phyloP scores from a whole-genome alignment of 2,113 vertebrate genomes.

The Microtus montanus region DNA sequence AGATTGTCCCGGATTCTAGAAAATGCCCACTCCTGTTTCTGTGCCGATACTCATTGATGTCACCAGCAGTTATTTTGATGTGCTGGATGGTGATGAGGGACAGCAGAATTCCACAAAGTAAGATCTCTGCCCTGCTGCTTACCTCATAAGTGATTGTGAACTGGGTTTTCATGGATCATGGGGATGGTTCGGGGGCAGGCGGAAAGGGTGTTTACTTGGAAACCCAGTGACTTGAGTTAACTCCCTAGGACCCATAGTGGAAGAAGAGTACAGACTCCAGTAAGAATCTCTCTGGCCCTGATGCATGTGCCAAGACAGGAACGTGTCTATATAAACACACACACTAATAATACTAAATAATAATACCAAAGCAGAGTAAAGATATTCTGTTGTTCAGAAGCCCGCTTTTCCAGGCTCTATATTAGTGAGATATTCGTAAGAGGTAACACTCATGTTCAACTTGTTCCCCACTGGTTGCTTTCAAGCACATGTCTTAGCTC shows the following conservation, averaged over 20 bases:
- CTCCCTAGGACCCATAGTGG: not conserved
- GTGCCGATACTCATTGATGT: not conserved
- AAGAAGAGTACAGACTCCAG: not conserved
- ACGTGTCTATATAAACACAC: not conserved
- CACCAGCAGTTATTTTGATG: slow-evolving; percentile 10
- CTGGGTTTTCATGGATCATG: not conserved
- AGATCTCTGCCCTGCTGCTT: not conserved
- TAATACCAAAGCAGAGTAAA: not conserved
- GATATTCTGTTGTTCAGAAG: not conserved
- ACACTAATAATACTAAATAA: not conserved
- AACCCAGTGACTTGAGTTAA: not conserved
- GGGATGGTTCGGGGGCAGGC: not conserved
- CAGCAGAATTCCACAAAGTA: not conserved
- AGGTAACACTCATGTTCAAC: not conserved
- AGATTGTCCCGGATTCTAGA: not conserved
- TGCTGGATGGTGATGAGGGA: not conserved
- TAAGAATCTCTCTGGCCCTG: too few relatives aligned
- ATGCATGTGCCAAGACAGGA: too few relatives aligned
- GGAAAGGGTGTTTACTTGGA: not conserved
- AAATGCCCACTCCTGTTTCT: not conserved
- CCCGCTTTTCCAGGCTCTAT: not conserved
- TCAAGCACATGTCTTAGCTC: not conserved
- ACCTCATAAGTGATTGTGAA: not conserved
- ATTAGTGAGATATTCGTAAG: not conserved
- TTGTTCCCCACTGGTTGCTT: not conserved